These are phyloP conservation scores for Platynereis dumerilii DNA, from an alignment of 2,888 invertebrate species.

Conservation along the genomic window DNA sequence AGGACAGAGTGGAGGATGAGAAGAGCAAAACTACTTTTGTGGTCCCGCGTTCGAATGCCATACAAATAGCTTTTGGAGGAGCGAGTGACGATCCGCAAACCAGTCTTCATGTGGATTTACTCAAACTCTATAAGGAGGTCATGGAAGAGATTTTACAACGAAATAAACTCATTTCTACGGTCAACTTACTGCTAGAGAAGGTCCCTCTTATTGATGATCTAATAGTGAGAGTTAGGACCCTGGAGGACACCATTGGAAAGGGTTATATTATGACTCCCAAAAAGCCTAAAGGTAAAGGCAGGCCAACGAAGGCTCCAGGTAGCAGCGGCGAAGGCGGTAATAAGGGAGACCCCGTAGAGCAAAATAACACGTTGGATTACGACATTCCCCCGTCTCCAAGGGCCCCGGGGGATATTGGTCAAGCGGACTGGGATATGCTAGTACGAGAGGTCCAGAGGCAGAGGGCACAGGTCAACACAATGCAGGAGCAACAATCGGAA, in stretches of 20 bases:
- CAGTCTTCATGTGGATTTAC: constrained; percentile 19
- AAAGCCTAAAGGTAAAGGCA: neutral
- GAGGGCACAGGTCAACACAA: neutral
- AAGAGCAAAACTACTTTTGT: constrained; percentile 18
- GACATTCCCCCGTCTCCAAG: neutral
- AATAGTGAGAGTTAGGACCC: constrained; percentile 10
- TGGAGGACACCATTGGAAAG: constrained; percentile 9
- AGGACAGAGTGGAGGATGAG: neutral
- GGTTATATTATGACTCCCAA: too few relatives aligned
- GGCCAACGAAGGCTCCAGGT: neutral
- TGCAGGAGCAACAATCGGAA: neutral
- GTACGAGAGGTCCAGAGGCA: constrained; percentile 5
- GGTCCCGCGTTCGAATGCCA: constrained; percentile 19
- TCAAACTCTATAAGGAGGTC: constrained; percentile 23
- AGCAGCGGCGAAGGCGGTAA: neutral
- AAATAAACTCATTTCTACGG: constrained; percentile 17
- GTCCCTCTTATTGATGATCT: constrained; percentile 9
- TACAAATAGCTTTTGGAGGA: constrained; percentile 23
- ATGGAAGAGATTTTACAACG: constrained; percentile 23
- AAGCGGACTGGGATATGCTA: constrained; percentile 1
- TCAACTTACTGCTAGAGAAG: constrained; percentile 18
- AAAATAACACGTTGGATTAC: neutral
- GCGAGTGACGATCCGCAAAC: constrained; percentile 13
- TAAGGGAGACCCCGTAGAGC: neutral
- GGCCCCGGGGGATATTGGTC: neutral